These are phyloP conservation scores for Bergia puertoricense DNA, from an alignment of 92 coral and sea anemone genomes.

Conservation along the genomic window DNA sequence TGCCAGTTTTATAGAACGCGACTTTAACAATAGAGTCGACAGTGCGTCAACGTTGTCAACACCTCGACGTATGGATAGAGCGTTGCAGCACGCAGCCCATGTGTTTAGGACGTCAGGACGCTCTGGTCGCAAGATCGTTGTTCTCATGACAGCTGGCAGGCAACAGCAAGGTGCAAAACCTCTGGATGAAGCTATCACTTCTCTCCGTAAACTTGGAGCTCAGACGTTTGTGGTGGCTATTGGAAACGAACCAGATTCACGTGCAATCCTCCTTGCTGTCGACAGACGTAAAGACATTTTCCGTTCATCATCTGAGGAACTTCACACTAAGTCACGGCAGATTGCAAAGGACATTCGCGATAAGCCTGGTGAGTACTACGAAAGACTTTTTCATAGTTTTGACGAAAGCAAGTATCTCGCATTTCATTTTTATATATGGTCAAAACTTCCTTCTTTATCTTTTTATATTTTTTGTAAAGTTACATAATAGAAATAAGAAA, in stretches of 20 bases:
- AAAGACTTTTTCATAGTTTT: neutral
- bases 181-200: constrained; percentile 48
- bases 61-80: constrained; percentile 64
- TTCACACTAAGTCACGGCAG: neutral
- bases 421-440: neutral
- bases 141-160: constrained; percentile 74
- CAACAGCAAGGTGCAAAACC: constrained; percentile 36
- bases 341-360: constrained; percentile 24
- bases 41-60: constrained; percentile 43
- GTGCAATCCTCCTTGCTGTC: constrained; percentile 59
- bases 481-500: no score
- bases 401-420: no score
- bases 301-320: constrained; percentile 26
- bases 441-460: no score
- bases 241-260: constrained; percentile 58
- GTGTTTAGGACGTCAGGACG: constrained; percentile 64
- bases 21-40: constrained; percentile 54
- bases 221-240: constrained; percentile 71
- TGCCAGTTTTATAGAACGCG: constrained; percentile 51
- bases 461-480: no score
- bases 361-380: constrained; percentile 26
- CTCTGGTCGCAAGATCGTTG: constrained; percentile 72
- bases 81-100: constrained; percentile 59
- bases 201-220: constrained; percentile 68
- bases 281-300: constrained; percentile 30